Evolutionary conservation across 23 tunicate genomes (phyloP).

Genomic region (Halocynthia roretzi): DNA sequence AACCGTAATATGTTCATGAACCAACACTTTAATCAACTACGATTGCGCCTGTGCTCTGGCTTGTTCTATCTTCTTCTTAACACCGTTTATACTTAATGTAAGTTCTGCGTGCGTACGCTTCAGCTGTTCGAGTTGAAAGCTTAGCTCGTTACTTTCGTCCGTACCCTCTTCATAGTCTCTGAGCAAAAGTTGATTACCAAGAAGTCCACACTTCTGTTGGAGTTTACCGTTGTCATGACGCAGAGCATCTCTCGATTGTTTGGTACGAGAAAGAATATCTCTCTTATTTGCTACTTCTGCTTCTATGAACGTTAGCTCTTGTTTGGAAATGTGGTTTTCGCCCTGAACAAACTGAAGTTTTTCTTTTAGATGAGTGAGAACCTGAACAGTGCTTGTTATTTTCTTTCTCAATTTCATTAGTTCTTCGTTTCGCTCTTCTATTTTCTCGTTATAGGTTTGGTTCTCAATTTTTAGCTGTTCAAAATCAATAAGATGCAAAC

Average conservation of each 20-base stretch:
- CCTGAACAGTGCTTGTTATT: constrained; percentile 95
- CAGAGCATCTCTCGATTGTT: constrained; percentile 77
- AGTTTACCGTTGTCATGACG: constrained; percentile 79
- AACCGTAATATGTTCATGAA: no score
- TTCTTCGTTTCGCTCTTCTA: constrained; percentile 99
- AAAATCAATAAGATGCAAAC: constrained; percentile 93
- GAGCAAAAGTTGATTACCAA: constrained; percentile 64
- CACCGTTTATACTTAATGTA: constrained; percentile 57
- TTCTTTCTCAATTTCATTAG: constrained; percentile 86
- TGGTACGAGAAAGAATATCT: constrained; percentile 74
- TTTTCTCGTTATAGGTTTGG: constrained; percentile 98
- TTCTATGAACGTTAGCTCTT: constrained; percentile 53
- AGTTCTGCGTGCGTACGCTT: constrained; percentile 85
- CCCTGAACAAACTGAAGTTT: constrained; percentile 85
- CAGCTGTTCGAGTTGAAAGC: constrained; percentile 45
- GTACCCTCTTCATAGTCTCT: constrained; percentile 82
- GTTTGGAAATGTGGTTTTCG: constrained; percentile 62
- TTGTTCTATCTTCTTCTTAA: constrained; percentile 84
- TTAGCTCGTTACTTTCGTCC: constrained; percentile 64
- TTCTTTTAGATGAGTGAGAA: constrained; percentile 81
- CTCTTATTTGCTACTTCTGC: constrained; percentile 68
- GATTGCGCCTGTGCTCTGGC: constrained; percentile 39
- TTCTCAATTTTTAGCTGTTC: constrained; percentile 99
- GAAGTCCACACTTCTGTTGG: constrained; percentile 67
- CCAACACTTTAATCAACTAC: no score